phyloP scores from a whole-genome alignment of 2,888 invertebrate species.

The Helleia helle region DNA sequence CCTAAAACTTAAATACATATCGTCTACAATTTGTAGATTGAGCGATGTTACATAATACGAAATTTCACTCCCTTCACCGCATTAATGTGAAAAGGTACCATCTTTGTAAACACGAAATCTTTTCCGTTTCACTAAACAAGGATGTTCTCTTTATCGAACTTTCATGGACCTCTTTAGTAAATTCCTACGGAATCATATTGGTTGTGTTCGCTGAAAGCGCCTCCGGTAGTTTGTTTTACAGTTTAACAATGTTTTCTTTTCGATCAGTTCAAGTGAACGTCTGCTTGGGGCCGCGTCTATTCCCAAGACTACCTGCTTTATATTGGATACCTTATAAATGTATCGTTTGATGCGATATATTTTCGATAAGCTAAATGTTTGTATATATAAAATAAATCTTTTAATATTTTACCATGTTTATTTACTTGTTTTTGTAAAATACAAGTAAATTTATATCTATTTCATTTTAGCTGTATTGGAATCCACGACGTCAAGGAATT shows the following conservation, averaged over 20 bases:
- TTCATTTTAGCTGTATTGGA: too few species aligned
- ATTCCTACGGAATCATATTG: slow-evolving; percentile 23
- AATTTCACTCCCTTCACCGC: background rate
- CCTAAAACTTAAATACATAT: too few species aligned
- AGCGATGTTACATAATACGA: background rate
- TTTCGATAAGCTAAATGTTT: too few species aligned
- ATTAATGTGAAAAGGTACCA: background rate
- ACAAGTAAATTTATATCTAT: too few species aligned
- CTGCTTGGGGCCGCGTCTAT: slow-evolving; percentile 38
- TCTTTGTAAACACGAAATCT: slow-evolving; percentile 11
- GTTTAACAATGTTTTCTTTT: slow-evolving; percentile 63
- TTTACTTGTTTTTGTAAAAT: too few species aligned
- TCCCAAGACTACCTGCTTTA: slow-evolving; percentile 30
- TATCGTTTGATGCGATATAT: too few species aligned
- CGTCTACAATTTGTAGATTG: too few species aligned
- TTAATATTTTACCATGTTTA: too few species aligned
- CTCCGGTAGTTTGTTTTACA: slow-evolving; percentile 54
- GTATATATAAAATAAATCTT: too few species aligned
- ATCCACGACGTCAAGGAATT: too few species aligned
- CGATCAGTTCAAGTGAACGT: slow-evolving; percentile 49
- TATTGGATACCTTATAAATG: background rate
- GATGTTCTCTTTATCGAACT: slow-evolving; percentile 3
- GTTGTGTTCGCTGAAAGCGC: slow-evolving; percentile 35
- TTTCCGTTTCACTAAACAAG: slow-evolving; percentile 8
- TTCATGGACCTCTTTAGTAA: slow-evolving; percentile 11